Evolutionary conservation across 2,888 invertebrate genomes (phyloP).

Genomic region (Idaea dimidiata): DNA sequence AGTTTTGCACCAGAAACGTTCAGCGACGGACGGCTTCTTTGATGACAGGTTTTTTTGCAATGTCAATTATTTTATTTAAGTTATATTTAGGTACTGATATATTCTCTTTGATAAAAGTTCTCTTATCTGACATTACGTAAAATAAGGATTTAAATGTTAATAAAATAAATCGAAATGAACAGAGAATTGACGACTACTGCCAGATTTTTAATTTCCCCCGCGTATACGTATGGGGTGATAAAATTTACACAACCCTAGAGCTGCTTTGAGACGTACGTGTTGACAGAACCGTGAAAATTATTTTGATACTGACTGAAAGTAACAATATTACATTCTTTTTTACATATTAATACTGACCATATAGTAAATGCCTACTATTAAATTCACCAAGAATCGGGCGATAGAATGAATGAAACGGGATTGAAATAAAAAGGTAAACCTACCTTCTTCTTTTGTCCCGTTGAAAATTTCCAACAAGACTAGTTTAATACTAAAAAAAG

Average conservation of each 20-base stretch:
- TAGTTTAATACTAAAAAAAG: background rate
- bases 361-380: no score
- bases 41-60: no score
- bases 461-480: no score
- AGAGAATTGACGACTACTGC: constrained; percentile 15
- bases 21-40: no score
- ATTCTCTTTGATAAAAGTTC: no score
- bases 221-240: constrained; percentile 14
- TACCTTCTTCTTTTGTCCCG: background rate
- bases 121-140: background rate
- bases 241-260: constrained; percentile 20
- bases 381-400: no score
- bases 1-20: no score
- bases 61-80: no score
- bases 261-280: constrained; percentile 8
- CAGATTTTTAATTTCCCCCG: constrained; percentile 27
- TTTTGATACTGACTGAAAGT: constrained; percentile 14
- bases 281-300: constrained; percentile 12
- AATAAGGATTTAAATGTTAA: constrained; percentile 11
- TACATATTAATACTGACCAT: background rate
- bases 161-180: constrained; percentile 19
- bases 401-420: no score
- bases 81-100: no score
- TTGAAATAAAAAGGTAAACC: no score
- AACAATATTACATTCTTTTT: background rate